Evolutionary conservation across 2,797 vertebrate genomes (phyloP).

Genomic region (Neosilurus mollespiculum): DNA sequence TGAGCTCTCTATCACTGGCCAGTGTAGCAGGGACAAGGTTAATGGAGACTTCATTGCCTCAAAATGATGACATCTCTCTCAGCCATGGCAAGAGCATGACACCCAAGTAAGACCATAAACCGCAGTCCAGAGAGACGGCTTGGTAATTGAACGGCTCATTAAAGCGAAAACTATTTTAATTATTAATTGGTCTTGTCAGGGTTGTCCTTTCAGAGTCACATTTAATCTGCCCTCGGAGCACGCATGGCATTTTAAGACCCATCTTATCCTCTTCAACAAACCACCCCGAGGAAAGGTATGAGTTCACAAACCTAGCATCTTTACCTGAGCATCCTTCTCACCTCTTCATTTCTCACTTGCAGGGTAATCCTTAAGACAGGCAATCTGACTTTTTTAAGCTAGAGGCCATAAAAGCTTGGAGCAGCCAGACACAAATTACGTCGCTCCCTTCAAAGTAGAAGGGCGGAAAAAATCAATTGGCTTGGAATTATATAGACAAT

Average conservation of each 20-base stretch:
- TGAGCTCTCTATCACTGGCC: slow-evolving; percentile 42
- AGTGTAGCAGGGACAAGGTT: slow-evolving; percentile 75
- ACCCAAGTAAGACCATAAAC: slow-evolving; percentile 79
- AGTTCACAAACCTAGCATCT: slow-evolving; percentile 64
- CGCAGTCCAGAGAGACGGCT: slow-evolving; percentile 79
- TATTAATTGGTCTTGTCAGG: slow-evolving; percentile 90
- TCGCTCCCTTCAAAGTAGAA: slow-evolving; percentile 62
- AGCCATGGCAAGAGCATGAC: slow-evolving; percentile 72
- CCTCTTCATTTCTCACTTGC: slow-evolving; percentile 59
- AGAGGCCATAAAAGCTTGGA: slow-evolving; percentile 66
- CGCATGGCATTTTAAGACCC: slow-evolving; percentile 72
- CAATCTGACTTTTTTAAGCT: slow-evolving; percentile 70
- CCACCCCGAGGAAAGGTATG: slow-evolving; percentile 62
- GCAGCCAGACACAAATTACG: slow-evolving; percentile 63
- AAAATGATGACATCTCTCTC: slow-evolving; percentile 49
- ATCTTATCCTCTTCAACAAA: slow-evolving; percentile 64
- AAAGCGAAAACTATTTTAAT: slow-evolving; percentile 86
- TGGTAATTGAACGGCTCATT: slow-evolving; percentile 91
- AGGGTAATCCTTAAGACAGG: slow-evolving; percentile 68
- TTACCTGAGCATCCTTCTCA: slow-evolving; percentile 41
- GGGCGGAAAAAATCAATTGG: slow-evolving; percentile 65
- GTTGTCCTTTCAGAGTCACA: slow-evolving; percentile 90
- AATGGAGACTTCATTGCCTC: slow-evolving; percentile 84
- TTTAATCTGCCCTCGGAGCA: slow-evolving; percentile 79
- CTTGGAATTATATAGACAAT: slow-evolving; percentile 66